Base-by-base conservation (phyloP, 2,797 vertebrate species). In the Heterohyrax brucei region DNA sequence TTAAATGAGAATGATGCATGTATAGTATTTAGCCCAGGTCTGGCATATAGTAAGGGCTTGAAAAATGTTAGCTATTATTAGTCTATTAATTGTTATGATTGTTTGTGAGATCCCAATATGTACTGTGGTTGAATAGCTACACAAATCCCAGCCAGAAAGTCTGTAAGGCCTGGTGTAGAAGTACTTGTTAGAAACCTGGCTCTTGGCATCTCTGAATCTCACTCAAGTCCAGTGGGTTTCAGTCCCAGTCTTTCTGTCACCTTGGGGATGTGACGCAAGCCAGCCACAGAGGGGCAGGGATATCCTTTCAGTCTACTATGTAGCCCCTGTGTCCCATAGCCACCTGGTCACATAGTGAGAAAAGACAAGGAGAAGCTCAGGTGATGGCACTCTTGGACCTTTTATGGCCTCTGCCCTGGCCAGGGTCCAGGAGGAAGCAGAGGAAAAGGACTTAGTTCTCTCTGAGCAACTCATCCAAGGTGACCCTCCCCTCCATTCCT, bases 51-150 rank as follows among this genome's bases (percentile, higher is more conserved):
- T 53, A 93, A 83, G 72, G 59, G 68, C 81, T 87, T 89, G 78
- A 72, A 92, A 95, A 88, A 87, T 64, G 26, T 76, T 61, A 96
- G n/a, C 56, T 81, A 78, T n/a, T 62, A 21, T 89, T 62, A 84
- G 89, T 91, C 89, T 95, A 90, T 80, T 92, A 91, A 62, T 94
- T 76, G 64, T 91, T 46, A 66, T 72, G 66, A 44, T 53, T 68
- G 46, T 89, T 81, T 16, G 0, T 10, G 33, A 83, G 85, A 33
- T 79, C 70, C 44, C 59, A 39, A 70, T 75, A 84, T 48, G n/a
- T 46, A 59, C 64, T 33, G 33, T 48, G 33, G 81, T 75, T 33
- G 50, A 82, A 79, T 59, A 78, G 22, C 61, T 86, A 70, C 39
- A 89, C 84, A 64, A 89, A 87, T 89, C 82, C 39, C 70, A 94